phyloP scores from a whole-genome alignment of 2,888 invertebrate species.

The Steinernema hermaphroditum region DNA sequence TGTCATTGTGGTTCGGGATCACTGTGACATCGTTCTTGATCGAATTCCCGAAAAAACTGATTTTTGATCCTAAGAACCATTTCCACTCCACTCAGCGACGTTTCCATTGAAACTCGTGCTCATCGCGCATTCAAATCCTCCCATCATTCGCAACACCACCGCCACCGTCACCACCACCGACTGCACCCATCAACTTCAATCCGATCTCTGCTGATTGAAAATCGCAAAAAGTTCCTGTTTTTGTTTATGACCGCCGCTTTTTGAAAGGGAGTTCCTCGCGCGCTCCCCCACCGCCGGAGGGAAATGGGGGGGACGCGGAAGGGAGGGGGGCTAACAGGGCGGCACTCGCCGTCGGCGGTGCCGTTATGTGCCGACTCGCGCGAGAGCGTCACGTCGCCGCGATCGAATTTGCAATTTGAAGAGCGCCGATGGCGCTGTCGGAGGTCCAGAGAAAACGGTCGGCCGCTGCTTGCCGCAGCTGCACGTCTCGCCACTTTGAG shows the following conservation, averaged over 20 bases:
- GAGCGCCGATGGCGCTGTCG: slow-evolving; percentile 24
- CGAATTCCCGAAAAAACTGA: too few species aligned
- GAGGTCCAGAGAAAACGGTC: slow-evolving; percentile 12
- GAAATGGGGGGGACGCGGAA: background rate
- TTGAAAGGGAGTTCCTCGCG: slow-evolving; percentile 16
- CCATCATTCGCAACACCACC: too few species aligned
- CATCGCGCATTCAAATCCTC: too few species aligned
- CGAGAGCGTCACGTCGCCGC: slow-evolving; percentile 24
- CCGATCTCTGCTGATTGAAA: too few species aligned
- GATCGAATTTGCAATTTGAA: slow-evolving; percentile 30
- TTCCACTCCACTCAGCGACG: too few species aligned
- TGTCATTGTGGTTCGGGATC: too few species aligned
- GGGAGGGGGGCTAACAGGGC: slow-evolving; percentile 24
- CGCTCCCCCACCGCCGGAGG: slow-evolving; percentile 12
- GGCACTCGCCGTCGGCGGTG: slow-evolving; percentile 27
- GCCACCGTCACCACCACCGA: too few species aligned
- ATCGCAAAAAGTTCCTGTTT: slow-evolving; percentile 17
- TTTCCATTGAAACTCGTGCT: too few species aligned
- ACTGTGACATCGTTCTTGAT: too few species aligned
- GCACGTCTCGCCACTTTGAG: slow-evolving; percentile 4
- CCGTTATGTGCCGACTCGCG: slow-evolving; percentile 31
- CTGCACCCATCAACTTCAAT: too few species aligned
- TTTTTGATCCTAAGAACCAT: too few species aligned
- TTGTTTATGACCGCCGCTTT: slow-evolving; percentile 22
- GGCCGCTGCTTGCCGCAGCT: background rate